A percentile compares a stretch with the other conserved stretches of the same genome.
These are phyloP conservation scores for Chymomyza amoena DNA, from an alignment of 2,888 invertebrate species.

Conservation along the genomic window DNA sequence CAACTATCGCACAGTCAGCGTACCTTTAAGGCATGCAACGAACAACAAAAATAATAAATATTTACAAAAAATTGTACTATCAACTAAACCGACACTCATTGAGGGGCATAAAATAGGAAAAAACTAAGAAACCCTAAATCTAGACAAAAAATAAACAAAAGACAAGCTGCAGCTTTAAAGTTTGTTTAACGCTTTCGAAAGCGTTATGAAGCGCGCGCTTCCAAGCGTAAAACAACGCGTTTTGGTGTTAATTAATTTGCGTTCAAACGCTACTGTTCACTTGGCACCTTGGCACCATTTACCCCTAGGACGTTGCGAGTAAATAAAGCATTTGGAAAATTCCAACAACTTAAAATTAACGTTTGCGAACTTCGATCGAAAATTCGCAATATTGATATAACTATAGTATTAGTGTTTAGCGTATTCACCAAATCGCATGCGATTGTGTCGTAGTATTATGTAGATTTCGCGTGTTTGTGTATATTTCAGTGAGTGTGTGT, in stretches of 20 bases:
- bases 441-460: slow-evolving; percentile 53
- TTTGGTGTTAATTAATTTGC: slow-evolving; percentile 35
- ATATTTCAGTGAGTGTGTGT: slow-evolving; percentile 15
- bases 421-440: slow-evolving; percentile 53
- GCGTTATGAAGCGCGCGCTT: slow-evolving; percentile 43
- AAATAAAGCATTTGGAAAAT: slow-evolving; percentile 52
- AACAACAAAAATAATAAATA: slow-evolving; percentile 67
- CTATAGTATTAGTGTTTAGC: slow-evolving; percentile 17
- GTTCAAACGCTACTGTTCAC: slow-evolving; percentile 31
- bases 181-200: slow-evolving; percentile 35
- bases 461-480: slow-evolving; percentile 24
- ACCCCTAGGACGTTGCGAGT: slow-evolving; percentile 20
- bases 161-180: slow-evolving; percentile 67
- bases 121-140: slow-evolving; percentile 38
- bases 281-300: slow-evolving; percentile 66
- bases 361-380: slow-evolving; percentile 47
- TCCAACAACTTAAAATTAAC: slow-evolving; percentile 60
- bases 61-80: slow-evolving; percentile 57
- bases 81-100: slow-evolving; percentile 49
- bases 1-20: slow-evolving; percentile 27
- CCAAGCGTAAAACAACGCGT: slow-evolving; percentile 51
- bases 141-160: slow-evolving; percentile 37
- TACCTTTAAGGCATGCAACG: slow-evolving; percentile 16
- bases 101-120: slow-evolving; percentile 39
- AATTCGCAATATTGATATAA: slow-evolving; percentile 36